Base-by-base conservation (phyloP, 2,888 invertebrate species). In the Lacanobia oleracea region DNA sequence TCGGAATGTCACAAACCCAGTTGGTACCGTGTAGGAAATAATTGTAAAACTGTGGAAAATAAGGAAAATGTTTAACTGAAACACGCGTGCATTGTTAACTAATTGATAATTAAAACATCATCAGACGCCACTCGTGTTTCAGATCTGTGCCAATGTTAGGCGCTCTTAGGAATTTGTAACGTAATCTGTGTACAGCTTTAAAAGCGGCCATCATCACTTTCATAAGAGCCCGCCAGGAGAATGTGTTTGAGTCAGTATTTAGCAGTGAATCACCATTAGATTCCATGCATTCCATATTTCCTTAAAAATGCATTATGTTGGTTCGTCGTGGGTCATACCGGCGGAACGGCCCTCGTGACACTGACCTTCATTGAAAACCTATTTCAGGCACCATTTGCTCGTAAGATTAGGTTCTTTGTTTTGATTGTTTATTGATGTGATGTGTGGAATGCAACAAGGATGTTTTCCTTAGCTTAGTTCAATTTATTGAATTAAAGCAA, bases 21-120 rank as follows among this genome's bases (percentile, higher is more conserved):
- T n/a, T n/a, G n/a, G n/a, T 43, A 53, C 23, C 51, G 40, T 79
- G 40, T 43, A 63, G 23, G 74, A 73, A 79, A 75, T 60, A 48
- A 54, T n/a, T 21, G 40, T 27, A 10, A 50, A 37, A 33, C 18
- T 51, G 37, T 27, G 21, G 14, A 54, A 51, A 51, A 54, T 27
- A 54, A 77, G 54, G 67, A 79, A 68, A 63, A 62, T 27, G 16
- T 57, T 23, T 23, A 18, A 8, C 48, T 50, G n/a, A 18, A 43
- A 74, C 60, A 60, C 62, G 37, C 53, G 45, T 57, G 67, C 67
- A 67, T 66, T 72, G 50, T 61, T 12, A 43, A 27, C 59, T 48
- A 73, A 48, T 67, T 77, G 21, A 59, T 77, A 62, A 60, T 77
- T 60, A 60, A 51, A 77, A 16, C n/a, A 43, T 43, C 43, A 51